A percentile compares a stretch with the other conserved stretches of the same genome.
phyloP scores from a whole-genome alignment of 2,888 invertebrate species.

The Drosophila kanekoi region DNA sequence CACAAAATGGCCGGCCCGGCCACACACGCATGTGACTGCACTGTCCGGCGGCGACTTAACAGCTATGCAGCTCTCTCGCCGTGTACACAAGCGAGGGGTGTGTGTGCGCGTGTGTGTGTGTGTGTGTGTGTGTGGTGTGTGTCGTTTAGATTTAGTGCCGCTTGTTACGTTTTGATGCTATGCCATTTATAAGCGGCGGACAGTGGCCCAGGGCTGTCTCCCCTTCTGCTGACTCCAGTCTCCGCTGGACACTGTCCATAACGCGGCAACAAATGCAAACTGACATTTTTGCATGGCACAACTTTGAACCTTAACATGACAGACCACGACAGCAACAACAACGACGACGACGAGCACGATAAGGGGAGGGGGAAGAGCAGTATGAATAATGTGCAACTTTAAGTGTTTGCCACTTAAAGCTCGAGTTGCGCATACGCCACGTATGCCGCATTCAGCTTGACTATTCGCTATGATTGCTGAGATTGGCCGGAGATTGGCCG shows the following conservation, averaged over 20 bases:
- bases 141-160: slow-evolving; percentile 82
- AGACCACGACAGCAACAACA: slow-evolving; percentile 57
- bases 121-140: slow-evolving; percentile 39
- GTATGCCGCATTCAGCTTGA: slow-evolving; percentile 41
- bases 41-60: slow-evolving; percentile 66
- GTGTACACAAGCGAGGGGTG: slow-evolving; percentile 13
- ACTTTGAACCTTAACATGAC: slow-evolving; percentile 76
- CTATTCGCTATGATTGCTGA: slow-evolving; percentile 12
- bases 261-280: slow-evolving; percentile 73
- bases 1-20: slow-evolving; percentile 59
- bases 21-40: slow-evolving; percentile 51
- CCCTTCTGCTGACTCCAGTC: background rate
- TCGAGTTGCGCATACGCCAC: slow-evolving; percentile 65
- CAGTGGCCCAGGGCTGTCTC: slow-evolving; percentile 19
- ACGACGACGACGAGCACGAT: slow-evolving; percentile 1
- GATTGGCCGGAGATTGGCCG: background rate
- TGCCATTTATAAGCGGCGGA: slow-evolving; percentile 71
- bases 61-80: slow-evolving; percentile 54
- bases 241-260: slow-evolving; percentile 48
- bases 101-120: slow-evolving; percentile 20
- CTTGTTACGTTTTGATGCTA: slow-evolving; percentile 80
- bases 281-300: slow-evolving; percentile 73
- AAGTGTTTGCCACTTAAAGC: slow-evolving; percentile 68
- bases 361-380: slow-evolving; percentile 4
- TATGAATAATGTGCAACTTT: slow-evolving; percentile 61